Conservation (phyloP, 2,888 invertebrate species). For the Heliconius ethilla region DNA sequence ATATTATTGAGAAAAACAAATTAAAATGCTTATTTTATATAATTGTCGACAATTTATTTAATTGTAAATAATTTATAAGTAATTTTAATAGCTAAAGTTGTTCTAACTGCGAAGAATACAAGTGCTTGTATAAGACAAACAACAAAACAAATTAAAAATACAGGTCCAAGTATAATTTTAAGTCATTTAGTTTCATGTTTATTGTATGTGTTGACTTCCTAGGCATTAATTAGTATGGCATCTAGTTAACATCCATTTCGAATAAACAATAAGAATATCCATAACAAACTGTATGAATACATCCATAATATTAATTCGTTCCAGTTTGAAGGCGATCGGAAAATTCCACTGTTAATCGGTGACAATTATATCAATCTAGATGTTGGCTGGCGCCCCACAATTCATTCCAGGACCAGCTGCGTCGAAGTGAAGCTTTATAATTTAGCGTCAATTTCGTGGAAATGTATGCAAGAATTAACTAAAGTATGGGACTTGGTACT, state of each 20-base stretch:
- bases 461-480: background rate
- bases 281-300: slow-evolving; percentile 33
- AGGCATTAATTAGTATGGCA: slow-evolving; percentile 34
- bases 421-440: background rate
- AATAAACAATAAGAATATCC: slow-evolving; percentile 40
- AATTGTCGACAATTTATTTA: slow-evolving; percentile 11
- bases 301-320: slow-evolving; percentile 38
- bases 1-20: slow-evolving; percentile 6
- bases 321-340: slow-evolving; percentile 58
- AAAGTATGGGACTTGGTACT: no score
- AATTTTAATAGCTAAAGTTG: slow-evolving; percentile 12
- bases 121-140: slow-evolving; percentile 8
- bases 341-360: slow-evolving; percentile 68
- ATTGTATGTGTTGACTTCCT: slow-evolving; percentile 5
- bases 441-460: background rate
- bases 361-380: slow-evolving; percentile 70
- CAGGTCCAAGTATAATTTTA: slow-evolving; percentile 21
- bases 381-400: slow-evolving; percentile 49
- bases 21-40: background rate
- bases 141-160: slow-evolving; percentile 18
- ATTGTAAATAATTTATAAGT: slow-evolving; percentile 12
- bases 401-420: slow-evolving; percentile 2
- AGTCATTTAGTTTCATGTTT: slow-evolving; percentile 11
- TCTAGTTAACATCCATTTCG: slow-evolving; percentile 40
- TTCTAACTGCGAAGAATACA: slow-evolving; percentile 19